phyloP scores from a whole-genome alignment of 92 coral and sea anemone genomes.

The Phenganax stokvisi region DNA sequence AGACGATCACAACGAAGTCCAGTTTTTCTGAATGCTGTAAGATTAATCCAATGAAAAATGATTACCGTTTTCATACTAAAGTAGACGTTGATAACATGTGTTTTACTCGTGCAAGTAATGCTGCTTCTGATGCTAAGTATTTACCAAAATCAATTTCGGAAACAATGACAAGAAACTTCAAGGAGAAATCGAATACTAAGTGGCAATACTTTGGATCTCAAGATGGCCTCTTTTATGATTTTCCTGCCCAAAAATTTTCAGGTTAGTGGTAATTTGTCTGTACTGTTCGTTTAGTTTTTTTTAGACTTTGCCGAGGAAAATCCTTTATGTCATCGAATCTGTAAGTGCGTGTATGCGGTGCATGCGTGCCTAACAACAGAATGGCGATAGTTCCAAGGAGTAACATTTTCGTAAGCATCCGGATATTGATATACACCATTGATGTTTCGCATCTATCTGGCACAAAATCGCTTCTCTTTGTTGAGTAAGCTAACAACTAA shows the following conservation, averaged over 20 bases:
- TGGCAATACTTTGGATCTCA: conserved; percentile 91
- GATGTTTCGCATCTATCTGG: too few species aligned
- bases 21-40: conserved; percentile 48
- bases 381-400: too few species aligned
- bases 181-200: conserved; percentile 45
- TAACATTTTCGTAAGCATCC: too few species aligned
- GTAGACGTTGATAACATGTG: conserved; percentile 42
- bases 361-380: too few species aligned
- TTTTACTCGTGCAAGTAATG: conserved; percentile 35
- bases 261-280: too few species aligned
- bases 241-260: conserved; percentile 39
- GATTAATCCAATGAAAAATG: conserved; percentile 30
- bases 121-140: conserved; percentile 32
- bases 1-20: not conserved
- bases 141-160: conserved; percentile 21
- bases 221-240: conserved; percentile 52
- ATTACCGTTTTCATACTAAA: conserved; percentile 33
- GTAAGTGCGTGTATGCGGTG: too few species aligned
- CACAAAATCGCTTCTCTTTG: too few species aligned
- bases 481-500: too few species aligned
- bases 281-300: too few species aligned
- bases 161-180: conserved; percentile 47
- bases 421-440: too few species aligned
- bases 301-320: too few species aligned
- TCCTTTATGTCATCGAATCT: too few species aligned